Evolutionary conservation across 2,113 vertebrate genomes (phyloP), one percentile per base, ranked within the genome.

Genomic region (Deroptyus accipitrinus): DNA sequence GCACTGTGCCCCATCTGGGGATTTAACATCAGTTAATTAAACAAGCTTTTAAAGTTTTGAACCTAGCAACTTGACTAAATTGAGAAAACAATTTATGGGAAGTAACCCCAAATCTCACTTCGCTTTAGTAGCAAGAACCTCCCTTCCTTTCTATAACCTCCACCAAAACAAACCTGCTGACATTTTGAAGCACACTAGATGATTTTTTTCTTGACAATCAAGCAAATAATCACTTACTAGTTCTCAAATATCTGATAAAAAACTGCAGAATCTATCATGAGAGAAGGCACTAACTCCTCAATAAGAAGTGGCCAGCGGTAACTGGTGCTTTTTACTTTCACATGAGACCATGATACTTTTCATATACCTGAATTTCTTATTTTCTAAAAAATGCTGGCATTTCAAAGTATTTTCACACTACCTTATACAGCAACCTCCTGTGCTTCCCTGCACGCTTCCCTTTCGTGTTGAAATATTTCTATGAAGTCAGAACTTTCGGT

Each of bases 341-440:
- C 35, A 5, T 7, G 1, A 48, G 11, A 27, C 19, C 46, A 11
- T 3, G 4, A 0, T 18, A 7, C 17, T 66, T 37, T 7, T 39
- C 52, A 18, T 0, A 3, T 4, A 22, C 11, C 61, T 8, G 1
- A 52, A 41, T 22, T 63, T 39, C 7, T 0, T 0, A 6, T 11
- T 67, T 81, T 85, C 87, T 39, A 54, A 24, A 67, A 86, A 93
- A 11, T 33, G 31, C 16, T 86, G 64, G 41, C 59, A 54, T 37
- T 52, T 28, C 69, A 27, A 68, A 41, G 2, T 10, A 6, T 23
- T 28, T 62, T 24, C 81, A 78, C 42, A 17, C 59, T 66, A 6
- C 30, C 52, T 61, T 17, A 7, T 8, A 17, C 0, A 6, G 52
- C 62, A 55, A 17, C 18, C 55, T 86, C 67, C 51, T 41, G 39